Evolutionary conservation across 1,140 invertebrate species (phyloP).

Genomic region (Aphelinus certus): DNA sequence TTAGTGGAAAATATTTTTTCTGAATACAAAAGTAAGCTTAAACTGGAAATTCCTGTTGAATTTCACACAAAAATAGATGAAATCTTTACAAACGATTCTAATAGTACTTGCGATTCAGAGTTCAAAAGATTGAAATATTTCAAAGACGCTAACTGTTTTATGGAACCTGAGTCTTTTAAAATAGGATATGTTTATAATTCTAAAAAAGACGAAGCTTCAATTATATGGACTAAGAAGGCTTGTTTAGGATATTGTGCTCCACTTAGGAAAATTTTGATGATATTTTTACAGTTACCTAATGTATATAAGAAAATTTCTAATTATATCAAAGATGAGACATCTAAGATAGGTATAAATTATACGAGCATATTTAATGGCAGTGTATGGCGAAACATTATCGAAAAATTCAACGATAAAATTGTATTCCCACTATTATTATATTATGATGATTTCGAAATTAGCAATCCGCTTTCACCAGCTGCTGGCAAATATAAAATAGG

Average conservation of each 20-base stretch:
- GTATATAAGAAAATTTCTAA: constrained; percentile 32
- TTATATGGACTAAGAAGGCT: constrained; percentile 28
- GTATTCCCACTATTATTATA: constrained; percentile 38
- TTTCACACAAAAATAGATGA: no score
- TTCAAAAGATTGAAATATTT: constrained; percentile 40
- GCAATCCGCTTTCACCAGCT: constrained; percentile 31
- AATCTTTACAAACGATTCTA: no score
- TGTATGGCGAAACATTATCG: constrained; percentile 25
- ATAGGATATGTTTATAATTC: constrained; percentile 34
- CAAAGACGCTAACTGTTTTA: constrained; percentile 26
- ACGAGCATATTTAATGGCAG: constrained; percentile 40
- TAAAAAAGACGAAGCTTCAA: constrained; percentile 10
- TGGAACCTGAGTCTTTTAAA: constrained; percentile 27
- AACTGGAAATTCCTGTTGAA: no score
- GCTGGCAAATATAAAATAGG: constrained; percentile 43
- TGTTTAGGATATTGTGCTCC: constrained; percentile 36
- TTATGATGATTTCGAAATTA: constrained; percentile 23
- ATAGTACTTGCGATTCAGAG: constrained; percentile 21
- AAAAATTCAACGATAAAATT: constrained; percentile 32
- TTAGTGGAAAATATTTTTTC: no score
- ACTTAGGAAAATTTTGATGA: constrained; percentile 28
- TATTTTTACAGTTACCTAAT: constrained; percentile 38
- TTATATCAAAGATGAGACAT: constrained; percentile 29
- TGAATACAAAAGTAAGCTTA: no score
- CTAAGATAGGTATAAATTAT: constrained; percentile 12